Base-by-base conservation (phyloP, 2,797 vertebrate species). In the Chloroceryle inda region DNA sequence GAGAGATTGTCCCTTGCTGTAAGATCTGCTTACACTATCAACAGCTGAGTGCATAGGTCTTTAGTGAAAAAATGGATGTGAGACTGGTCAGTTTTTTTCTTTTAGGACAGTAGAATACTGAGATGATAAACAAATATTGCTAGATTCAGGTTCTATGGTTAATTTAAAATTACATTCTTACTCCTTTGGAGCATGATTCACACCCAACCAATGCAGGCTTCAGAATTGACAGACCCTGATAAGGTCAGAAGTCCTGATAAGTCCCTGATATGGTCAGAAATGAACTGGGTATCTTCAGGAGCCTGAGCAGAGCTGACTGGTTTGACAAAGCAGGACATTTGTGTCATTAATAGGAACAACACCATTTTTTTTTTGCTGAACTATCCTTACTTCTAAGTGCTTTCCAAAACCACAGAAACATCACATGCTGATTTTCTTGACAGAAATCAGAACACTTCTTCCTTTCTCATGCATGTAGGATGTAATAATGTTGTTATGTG, bases 1-100 rank as follows among this genome's bases (percentile, higher is more conserved):
- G 68, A 77, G 45, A 85, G n/a, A 74, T 22, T 80, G 76, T 64
- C 68, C 69, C 73, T 88, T 81, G 76, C 47, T 94, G 27, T 64
- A 88, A 81, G 50, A 76, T 88, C 88, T 91, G 73, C 83, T 94
- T 90, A 88, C 16, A 19, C 35, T 58, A 27, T 23, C 59, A 62
- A 33, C 29, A 78, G 76, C 66, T 58, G 68, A 76, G 79, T 67
- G 24, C 26, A 17, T 4, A 53, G 66, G 45, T 58, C 33, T 63
- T 72, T 9, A 24, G 35, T n/a, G 40, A 50, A 66, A 74, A 44
- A 69, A 74, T 66, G 10, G 19, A 83, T 0, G 0, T 40, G 44
- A 55, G 5, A n/a, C 24, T 62, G 19, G 15, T 74, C 49, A 81
- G 27, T 23, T 61, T 64, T 78, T 73, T 73, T n/a, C 6, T 76